Conservation (phyloP, 1,140 invertebrate species). For the Lepidurus apus region DNA sequence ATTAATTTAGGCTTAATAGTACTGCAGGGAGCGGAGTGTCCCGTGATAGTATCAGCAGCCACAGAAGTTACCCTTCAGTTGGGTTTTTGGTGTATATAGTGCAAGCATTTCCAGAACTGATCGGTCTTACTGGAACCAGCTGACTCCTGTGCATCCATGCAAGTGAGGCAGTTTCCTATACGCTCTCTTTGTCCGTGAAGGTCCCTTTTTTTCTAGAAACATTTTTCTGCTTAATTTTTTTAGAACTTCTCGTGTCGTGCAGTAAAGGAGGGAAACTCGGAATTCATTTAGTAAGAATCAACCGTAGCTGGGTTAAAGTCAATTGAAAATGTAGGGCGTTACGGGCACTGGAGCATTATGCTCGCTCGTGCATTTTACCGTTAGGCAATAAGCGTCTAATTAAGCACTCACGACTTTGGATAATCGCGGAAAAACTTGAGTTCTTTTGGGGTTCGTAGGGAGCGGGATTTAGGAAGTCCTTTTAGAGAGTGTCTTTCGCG, state of each 20-base stretch:
- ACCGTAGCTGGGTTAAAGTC: no score
- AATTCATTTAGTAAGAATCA: not conserved
- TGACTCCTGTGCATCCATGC: not conserved
- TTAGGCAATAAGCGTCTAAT: constrained; percentile 15
- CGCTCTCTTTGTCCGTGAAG: not conserved
- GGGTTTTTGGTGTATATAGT: not conserved
- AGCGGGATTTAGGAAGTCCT: not conserved
- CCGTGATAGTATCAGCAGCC: not conserved
- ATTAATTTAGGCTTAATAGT: constrained; percentile 4
- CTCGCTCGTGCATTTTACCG: not conserved
- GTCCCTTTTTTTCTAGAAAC: not conserved
- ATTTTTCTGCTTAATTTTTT: not conserved
- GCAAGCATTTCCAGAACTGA: not conserved
- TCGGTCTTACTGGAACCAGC: not conserved
- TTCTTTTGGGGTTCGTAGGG: not conserved
- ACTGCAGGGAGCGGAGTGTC: not conserved
- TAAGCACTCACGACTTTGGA: constrained; percentile 9
- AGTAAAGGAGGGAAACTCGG: not conserved
- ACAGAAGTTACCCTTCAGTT: not conserved
- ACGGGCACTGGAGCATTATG: constrained; percentile 3
- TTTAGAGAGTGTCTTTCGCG: not conserved
- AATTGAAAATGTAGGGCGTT: not conserved
- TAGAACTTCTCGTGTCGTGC: not conserved
- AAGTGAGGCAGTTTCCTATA: not conserved
- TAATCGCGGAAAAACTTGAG: constrained; percentile 19